Conservation (phyloP, 2,888 invertebrate genomes). For the Agrochola lota region DNA sequence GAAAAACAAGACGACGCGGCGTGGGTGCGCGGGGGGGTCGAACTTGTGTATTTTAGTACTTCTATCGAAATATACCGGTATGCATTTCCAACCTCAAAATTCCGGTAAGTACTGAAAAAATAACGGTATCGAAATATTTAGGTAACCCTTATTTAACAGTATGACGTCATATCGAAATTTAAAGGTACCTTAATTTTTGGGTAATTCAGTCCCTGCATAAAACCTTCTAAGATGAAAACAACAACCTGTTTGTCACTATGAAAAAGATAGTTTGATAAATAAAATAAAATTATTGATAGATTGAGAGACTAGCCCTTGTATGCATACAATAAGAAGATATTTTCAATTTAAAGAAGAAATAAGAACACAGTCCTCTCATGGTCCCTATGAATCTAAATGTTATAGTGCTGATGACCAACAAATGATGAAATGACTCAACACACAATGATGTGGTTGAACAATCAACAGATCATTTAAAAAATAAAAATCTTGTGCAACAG, state of each 20-base stretch:
- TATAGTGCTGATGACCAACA: conserved; percentile 12
- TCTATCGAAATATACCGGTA: too few relatives aligned
- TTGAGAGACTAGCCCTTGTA: neutral
- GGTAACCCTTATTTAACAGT: too few relatives aligned
- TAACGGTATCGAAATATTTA: too few relatives aligned
- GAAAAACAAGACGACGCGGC: too few relatives aligned
- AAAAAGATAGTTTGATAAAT: neutral
- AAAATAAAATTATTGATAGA: neutral
- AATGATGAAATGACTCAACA: neutral
- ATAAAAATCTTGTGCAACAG: conserved; percentile 15
- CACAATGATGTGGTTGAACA: conserved; percentile 2
- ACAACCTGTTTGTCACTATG: too few relatives aligned
- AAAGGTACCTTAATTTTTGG: too few relatives aligned
- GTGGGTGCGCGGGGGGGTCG: too few relatives aligned
- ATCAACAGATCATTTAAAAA: conserved; percentile 14
- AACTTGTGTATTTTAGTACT: too few relatives aligned
- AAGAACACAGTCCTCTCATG: neutral
- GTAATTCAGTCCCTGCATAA: too few relatives aligned
- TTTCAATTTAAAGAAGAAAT: neutral
- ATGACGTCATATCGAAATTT: too few relatives aligned
- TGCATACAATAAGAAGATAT: neutral
- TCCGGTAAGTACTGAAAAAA: too few relatives aligned
- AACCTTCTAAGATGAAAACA: neutral
- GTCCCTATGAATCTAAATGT: conserved; percentile 23
- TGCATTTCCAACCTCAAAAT: too few relatives aligned